Evolutionary conservation across 2,113 vertebrate genomes (phyloP).

Genomic region (Cebidichthys violaceus): DNA sequence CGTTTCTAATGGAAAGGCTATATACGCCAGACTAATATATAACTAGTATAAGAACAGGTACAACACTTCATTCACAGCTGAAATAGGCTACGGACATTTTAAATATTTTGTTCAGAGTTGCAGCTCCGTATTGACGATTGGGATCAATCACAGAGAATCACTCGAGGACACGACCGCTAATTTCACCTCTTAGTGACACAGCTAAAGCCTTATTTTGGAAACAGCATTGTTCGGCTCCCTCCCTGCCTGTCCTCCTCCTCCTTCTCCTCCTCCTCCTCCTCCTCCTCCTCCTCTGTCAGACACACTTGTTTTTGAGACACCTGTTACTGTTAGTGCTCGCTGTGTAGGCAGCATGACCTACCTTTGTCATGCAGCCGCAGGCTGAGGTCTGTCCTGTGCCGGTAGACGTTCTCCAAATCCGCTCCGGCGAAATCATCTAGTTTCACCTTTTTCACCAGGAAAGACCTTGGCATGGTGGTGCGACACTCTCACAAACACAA

Average conservation of each 20-base stretch:
- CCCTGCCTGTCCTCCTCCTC: background rate
- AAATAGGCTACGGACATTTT: background rate
- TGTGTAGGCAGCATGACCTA: constrained; percentile 71
- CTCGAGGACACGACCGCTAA: constrained; percentile 27
- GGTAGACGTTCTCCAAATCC: constrained; percentile 89
- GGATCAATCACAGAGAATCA: constrained; percentile 19
- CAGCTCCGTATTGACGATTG: background rate
- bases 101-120: background rate
- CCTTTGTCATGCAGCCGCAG: constrained; percentile 92
- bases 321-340: constrained; percentile 70
- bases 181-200: constrained; percentile 29
- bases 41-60: background rate
- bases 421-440: constrained; percentile 90
- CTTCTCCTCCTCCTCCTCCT: background rate
- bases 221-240: background rate
- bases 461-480: constrained; percentile 94
- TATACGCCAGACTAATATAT: background rate
- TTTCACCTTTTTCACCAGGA: constrained; percentile 98
- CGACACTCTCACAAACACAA: constrained; percentile 66
- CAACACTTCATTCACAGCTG: background rate
- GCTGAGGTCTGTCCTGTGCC: constrained; percentile 88
- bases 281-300: constrained; percentile 15
- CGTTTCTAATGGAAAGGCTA: background rate
- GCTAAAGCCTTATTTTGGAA: constrained; percentile 23
- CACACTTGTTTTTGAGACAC: constrained; percentile 57